Evolutionary conservation across 2,888 invertebrate species (phyloP).

Genomic region (Plebejus melissa): DNA sequence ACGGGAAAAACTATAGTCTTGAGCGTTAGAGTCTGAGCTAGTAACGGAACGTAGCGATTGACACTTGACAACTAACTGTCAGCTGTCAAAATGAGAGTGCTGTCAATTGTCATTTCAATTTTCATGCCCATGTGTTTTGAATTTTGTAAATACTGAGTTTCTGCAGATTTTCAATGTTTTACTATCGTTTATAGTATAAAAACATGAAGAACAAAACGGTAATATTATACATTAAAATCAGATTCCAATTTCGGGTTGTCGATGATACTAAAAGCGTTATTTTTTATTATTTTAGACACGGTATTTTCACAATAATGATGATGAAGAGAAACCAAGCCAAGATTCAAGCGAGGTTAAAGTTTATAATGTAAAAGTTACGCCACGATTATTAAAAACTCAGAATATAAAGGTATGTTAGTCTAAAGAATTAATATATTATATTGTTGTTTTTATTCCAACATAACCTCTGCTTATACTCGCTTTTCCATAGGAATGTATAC

Average conservation of each 20-base stretch:
- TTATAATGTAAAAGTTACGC: constrained; percentile 58
- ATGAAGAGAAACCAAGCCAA: constrained; percentile 33
- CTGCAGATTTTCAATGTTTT: neutral
- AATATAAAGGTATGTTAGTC: constrained; percentile 47
- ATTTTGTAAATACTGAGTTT: constrained; percentile 9
- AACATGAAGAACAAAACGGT: constrained; percentile 8
- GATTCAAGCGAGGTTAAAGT: constrained; percentile 48
- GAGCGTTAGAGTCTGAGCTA: too few species aligned
- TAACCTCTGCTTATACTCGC: neutral
- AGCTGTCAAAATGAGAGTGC: too few species aligned
- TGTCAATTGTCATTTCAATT: neutral
- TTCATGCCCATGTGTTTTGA: neutral
- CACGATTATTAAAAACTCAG: constrained; percentile 47
- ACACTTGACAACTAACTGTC: too few species aligned
- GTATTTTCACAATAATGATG: constrained; percentile 33
- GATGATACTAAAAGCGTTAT: neutral
- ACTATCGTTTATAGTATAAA: neutral
- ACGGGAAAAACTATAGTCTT: too few species aligned
- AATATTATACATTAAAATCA: neutral
- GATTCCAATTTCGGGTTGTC: neutral
- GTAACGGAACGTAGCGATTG: too few species aligned
- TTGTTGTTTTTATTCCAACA: constrained; percentile 4
- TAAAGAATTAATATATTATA: neutral
- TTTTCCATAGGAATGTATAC: constrained; percentile 30
- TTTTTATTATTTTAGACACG: constrained; percentile 2